Evolutionary conservation across 2,113 vertebrate species (phyloP), one percentile per base, ranked within the genome.

Genomic region (Pangasianodon hypophthalmus): DNA sequence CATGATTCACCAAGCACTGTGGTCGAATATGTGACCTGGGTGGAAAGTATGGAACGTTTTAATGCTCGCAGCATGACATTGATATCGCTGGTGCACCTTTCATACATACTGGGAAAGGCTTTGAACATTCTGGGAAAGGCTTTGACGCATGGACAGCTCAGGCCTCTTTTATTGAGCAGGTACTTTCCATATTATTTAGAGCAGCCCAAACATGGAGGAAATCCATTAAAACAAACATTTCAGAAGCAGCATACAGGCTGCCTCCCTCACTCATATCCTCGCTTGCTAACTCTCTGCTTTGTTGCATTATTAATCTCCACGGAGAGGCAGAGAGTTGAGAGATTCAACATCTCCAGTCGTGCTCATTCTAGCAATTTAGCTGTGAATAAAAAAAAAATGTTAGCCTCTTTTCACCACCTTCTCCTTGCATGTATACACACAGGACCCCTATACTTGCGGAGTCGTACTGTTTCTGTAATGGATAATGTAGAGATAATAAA

Each of bases 251-350:
- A 14, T 77, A 50, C 85, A 82, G 85, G 41, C 79, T 86, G 89
- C 56, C 89, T 88, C 81, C 60, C 64, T 88, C 82, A 62, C 87
- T 77, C 73, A 44, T 82, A 71, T 41, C 24, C 86, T 67, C n/a
- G 54, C 86, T 77, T 82, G 29, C 82, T 84, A 62, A 62, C 56
- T 8, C 84, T 69, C 67, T 69, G 80, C 92, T 92, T 93, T 92
- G 90, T 91, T 92, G 89, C 90, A 90, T 91, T 91, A 93, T 93
- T 93, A 90, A 93, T 93, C 89, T 87, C 89, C 81, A 89, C 81
- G 44, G 91, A 91, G 90, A 90, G 90, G 58, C 90, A 67, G 90
- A 90, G 92, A 92, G 88, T 79, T 90, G 84, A 88, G 83, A 90
- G 86, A 88, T 86, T 88, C 87, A 88, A 32, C 56, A 75, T 56